Evolutionary conservation across 2,888 invertebrate genomes (phyloP), one percentile per base, ranked within the genome.

Genomic region (Cephus sareptanus): DNA sequence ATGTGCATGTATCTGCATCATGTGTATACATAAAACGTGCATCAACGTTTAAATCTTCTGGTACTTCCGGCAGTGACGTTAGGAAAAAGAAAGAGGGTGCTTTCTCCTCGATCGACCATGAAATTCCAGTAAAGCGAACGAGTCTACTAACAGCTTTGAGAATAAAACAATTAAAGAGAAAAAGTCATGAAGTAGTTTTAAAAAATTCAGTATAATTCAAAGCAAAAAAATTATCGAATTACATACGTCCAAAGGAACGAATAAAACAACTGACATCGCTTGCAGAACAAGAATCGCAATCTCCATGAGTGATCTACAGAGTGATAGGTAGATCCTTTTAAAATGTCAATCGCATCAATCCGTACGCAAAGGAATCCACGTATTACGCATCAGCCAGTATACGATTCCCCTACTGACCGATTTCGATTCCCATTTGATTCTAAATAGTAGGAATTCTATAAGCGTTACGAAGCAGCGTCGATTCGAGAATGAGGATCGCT

Each of bases 361-460:
- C 13, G 34, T 71, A 71, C 71, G 71, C 71, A 31, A 34, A 31
- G 71, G 71, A 71, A 71, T 71, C 71, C 33, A 34, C 33, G 12
- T 11, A 31, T 71, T 71, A 71, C 71, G 71, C 31, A 33, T 71
- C 71, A 23, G 13, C 33, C 23, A 15, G 4, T 34, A 71, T 34
- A 33, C 71, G 71, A 9, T 71, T 71, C 31, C 33, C 33, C 71
- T 71, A 71, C 71, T 71, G 71, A 71, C 31, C 75, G 40, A 69
- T 37, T 69, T 30, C 40, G 33, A 40, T 70, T 74, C 71, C 6
- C 15, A 69, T 56, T 23, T 15, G 70, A 75, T 77, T 75, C 75
- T 77, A 56, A 77, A 77, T 75, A 77, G 68, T 68, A 76, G 75
- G 75, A 78, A 78, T 78, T 78, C 73, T 69, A 73, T 73, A 33